phyloP scores from a whole-genome alignment of 2,797 vertebrate genomes.

The Melanotaenia boesemani region DNA sequence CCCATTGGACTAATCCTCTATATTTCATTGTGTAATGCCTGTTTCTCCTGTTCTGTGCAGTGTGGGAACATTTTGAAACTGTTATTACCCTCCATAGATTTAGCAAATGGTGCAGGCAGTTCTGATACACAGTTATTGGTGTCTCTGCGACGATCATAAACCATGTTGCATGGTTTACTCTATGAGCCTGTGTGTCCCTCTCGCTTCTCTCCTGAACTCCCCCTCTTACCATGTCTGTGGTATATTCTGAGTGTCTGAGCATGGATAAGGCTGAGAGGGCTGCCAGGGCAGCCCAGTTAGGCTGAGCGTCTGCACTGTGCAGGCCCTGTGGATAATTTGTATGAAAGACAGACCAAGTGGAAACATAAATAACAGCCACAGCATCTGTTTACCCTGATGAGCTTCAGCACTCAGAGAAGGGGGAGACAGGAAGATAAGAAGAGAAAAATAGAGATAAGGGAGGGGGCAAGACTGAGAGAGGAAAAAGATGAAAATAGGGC shows the following conservation, averaged over 20 bases:
- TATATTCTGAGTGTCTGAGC: slow-evolving; percentile 66
- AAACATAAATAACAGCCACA: slow-evolving; percentile 86
- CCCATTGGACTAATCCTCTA: slow-evolving; percentile 32
- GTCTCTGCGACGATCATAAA: slow-evolving; percentile 65
- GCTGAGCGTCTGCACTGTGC: slow-evolving; percentile 79
- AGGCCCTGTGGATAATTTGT: slow-evolving; percentile 85
- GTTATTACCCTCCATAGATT: slow-evolving; percentile 41
- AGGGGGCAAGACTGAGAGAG: slow-evolving; percentile 36
- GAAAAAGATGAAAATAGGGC: slow-evolving; percentile 70
- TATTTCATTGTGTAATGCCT: slow-evolving; percentile 32
- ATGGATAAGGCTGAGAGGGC: slow-evolving; percentile 67
- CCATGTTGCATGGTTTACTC: slow-evolving; percentile 70
- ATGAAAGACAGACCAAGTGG: slow-evolving; percentile 84
- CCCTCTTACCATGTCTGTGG: slow-evolving; percentile 55
- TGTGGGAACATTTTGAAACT: slow-evolving; percentile 56
- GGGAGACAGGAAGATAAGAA: slow-evolving; percentile 56
- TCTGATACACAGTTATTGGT: slow-evolving; percentile 63
- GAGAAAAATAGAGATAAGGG: slow-evolving; percentile 57
- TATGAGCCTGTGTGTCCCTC: slow-evolving; percentile 32
- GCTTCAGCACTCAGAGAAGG: slow-evolving; percentile 74
- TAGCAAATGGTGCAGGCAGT: slow-evolving; percentile 67
- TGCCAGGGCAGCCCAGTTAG: slow-evolving; percentile 80
- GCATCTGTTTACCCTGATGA: slow-evolving; percentile 86
- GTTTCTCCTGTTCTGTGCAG: slow-evolving; percentile 24
- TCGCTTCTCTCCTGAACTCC: slow-evolving; percentile 2